Percentiles rank a stretch among this genome's conserved stretches.
phyloP scores from a whole-genome alignment of 2,113 vertebrate genomes.

The Coryphaenoides rupestris region DNA sequence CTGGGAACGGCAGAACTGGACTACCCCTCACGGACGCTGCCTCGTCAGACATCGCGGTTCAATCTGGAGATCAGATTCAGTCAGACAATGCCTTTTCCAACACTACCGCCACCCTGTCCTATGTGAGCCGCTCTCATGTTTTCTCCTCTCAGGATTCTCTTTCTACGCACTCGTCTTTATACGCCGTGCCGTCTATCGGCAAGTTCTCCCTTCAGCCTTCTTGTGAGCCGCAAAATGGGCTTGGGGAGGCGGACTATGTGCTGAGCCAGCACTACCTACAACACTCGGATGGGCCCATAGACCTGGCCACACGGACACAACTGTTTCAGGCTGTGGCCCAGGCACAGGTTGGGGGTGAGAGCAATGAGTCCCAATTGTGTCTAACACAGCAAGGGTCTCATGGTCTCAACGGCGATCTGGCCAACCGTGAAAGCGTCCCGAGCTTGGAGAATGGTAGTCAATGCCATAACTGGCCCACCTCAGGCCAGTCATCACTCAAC shows the following conservation, averaged over 20 bases:
- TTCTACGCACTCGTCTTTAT: slow-evolving; percentile 51
- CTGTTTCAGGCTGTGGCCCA: slow-evolving; percentile 46
- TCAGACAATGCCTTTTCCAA: slow-evolving; percentile 72
- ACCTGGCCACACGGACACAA: slow-evolving; percentile 48
- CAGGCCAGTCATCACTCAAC: slow-evolving; percentile 35
- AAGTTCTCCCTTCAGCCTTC: slow-evolving; percentile 57
- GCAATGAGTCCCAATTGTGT: slow-evolving; percentile 18
- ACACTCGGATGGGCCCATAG: slow-evolving; percentile 44
- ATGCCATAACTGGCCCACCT: slow-evolving; percentile 22
- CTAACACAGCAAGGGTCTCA: slow-evolving; percentile 26
- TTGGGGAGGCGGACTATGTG: slow-evolving; percentile 33
- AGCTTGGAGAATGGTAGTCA: slow-evolving; percentile 46
- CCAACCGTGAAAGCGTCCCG: neutral
- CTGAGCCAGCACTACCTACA: slow-evolving; percentile 59
- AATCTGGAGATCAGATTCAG: slow-evolving; percentile 64
- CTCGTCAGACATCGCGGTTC: slow-evolving; percentile 39
- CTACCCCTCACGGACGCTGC: slow-evolving; percentile 49
- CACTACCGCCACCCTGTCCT: slow-evolving; percentile 76
- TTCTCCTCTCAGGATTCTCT: slow-evolving; percentile 57
- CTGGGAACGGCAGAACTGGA: slow-evolving; percentile 40
- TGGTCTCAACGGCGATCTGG: slow-evolving; percentile 43
- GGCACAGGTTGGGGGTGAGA: slow-evolving; percentile 43
- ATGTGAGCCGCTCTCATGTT: slow-evolving; percentile 74
- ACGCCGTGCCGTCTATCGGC: slow-evolving; percentile 52
- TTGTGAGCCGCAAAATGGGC: slow-evolving; percentile 44